Evolutionary conservation across 2,113 vertebrate species (phyloP).

Genomic region (Plotosus lineatus): DNA sequence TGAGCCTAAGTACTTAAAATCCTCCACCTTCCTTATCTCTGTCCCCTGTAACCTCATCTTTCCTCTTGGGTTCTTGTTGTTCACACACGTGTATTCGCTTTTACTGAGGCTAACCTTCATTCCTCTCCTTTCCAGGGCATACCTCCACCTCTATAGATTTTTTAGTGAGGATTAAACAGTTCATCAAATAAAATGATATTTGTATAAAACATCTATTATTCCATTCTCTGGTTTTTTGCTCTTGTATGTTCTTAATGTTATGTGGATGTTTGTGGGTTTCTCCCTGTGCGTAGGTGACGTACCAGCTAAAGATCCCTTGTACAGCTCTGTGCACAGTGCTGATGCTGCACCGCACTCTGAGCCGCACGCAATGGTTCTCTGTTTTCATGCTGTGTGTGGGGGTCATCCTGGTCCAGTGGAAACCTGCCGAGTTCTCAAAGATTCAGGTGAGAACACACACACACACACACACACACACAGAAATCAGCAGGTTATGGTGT

Average conservation of each 20-base stretch:
- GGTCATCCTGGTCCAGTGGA: conserved; percentile 91
- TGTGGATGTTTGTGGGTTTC: not conserved
- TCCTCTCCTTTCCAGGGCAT: too few relatives aligned
- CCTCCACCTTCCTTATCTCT: too few relatives aligned
- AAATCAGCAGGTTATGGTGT: not conserved
- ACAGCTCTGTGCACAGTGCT: conserved; percentile 93
- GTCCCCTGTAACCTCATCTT: too few relatives aligned
- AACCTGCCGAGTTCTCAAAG: conserved; percentile 84
- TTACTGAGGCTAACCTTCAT: too few relatives aligned
- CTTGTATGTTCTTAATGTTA: not conserved
- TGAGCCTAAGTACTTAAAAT: too few relatives aligned
- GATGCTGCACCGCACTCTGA: conserved; percentile 90
- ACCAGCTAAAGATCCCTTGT: conserved; percentile 96
- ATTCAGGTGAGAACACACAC: conserved; percentile 78
- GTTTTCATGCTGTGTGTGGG: conserved; percentile 91
- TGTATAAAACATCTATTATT: too few relatives aligned
- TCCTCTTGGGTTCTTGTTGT: too few relatives aligned
- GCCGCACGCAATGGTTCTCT: conserved; percentile 90
- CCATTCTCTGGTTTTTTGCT: too few relatives aligned
- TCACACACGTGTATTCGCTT: too few relatives aligned
- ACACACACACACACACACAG: not conserved
- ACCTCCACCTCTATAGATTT: too few relatives aligned
- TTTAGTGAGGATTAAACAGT: too few relatives aligned
- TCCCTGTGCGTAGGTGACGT: conserved; percentile 81
- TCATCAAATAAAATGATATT: too few relatives aligned